Percentiles rank a stretch among this genome's conserved stretches.
Evolutionary conservation across 2,113 vertebrate species (phyloP).

Genomic region (Mellivora capensis): DNA sequence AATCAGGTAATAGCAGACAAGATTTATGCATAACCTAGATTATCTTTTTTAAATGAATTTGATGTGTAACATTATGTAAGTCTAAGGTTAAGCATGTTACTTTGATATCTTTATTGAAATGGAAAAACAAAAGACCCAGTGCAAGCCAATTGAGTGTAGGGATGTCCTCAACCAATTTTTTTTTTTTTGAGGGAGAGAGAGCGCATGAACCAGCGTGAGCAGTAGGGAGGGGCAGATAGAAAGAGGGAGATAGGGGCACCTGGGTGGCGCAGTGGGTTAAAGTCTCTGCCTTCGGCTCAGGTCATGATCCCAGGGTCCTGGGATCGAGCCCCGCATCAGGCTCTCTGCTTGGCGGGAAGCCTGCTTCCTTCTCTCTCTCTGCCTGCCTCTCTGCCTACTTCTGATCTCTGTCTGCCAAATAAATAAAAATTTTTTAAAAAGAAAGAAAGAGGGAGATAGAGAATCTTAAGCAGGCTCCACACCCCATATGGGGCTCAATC

Average conservation of each 20-base stretch:
- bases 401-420: too few relatives aligned
- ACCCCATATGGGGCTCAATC: neutral
- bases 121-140: neutral
- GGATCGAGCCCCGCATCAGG: too few relatives aligned
- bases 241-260: neutral
- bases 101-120: neutral
- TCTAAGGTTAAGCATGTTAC: neutral
- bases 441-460: neutral
- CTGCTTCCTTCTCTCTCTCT: too few relatives aligned
- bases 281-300: too few relatives aligned
- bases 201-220: neutral
- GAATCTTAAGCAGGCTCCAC: neutral
- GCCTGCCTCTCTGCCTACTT: too few relatives aligned
- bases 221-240: neutral
- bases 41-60: neutral
- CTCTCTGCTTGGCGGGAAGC: too few relatives aligned
- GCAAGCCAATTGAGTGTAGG: neutral
- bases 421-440: too few relatives aligned
- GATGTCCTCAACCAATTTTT: neutral
- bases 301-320: too few relatives aligned
- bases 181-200: neutral
- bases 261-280: too few relatives aligned
- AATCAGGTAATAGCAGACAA: neutral
- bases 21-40: neutral
- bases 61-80: neutral